Percentiles rank a stretch among this genome's conserved stretches.
These are phyloP conservation scores for Ormyrus pomaceus DNA, from an alignment of 2,888 invertebrate species.

Conservation along the genomic window DNA sequence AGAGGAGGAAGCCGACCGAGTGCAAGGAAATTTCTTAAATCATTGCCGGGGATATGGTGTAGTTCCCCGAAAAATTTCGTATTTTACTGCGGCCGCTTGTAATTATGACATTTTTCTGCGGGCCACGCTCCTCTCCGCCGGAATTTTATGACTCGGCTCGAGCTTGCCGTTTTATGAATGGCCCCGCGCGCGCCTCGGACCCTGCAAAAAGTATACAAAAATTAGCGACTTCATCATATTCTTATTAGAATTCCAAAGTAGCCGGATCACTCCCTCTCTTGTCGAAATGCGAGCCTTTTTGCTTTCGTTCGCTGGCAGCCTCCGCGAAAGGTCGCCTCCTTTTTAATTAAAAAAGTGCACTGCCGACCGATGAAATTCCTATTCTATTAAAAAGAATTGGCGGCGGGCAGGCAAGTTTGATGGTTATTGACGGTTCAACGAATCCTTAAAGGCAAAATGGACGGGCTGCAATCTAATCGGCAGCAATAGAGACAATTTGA, in stretches of 20 bases:
- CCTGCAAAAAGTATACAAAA: no score
- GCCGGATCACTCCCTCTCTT: no score
- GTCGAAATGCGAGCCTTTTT: no score
- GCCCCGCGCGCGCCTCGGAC: not conserved
- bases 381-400: not conserved
- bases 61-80: constrained; percentile 45
- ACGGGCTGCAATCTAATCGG: no score
- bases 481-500: constrained; percentile 1
- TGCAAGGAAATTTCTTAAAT: constrained; percentile 47
- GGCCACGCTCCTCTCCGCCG: not conserved
- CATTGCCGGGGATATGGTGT: constrained; percentile 5
- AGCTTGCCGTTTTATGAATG: constrained; percentile 14
- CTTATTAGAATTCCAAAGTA: no score
- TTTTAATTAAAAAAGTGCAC: not conserved
- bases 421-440: no score
- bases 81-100: constrained; percentile 32
- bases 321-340: no score
- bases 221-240: no score
- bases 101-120: constrained; percentile 40
- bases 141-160: constrained; percentile 25
- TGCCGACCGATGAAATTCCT: not conserved
- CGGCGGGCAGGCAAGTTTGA: no score
- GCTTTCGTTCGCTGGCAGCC: no score
- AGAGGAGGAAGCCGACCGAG: not conserved
- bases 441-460: no score